These are phyloP conservation scores for Xiphophorus maculatus DNA, from an alignment of 2,113 vertebrate genomes.

Conservation along the genomic window DNA sequence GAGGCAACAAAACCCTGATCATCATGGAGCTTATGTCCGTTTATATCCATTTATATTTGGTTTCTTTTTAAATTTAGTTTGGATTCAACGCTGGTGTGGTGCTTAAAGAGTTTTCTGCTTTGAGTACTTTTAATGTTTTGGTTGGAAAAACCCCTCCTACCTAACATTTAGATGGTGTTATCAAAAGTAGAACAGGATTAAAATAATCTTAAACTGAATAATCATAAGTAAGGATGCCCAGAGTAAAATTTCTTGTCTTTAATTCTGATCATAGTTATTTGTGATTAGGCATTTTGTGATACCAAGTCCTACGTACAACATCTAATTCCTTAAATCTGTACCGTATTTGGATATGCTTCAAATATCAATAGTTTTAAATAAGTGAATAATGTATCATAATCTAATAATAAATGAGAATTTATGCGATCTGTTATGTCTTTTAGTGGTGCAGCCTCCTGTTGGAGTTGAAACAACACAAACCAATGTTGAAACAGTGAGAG, in stretches of 20 bases:
- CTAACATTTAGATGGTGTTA: no score
- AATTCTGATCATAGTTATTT: background rate
- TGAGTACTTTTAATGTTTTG: background rate
- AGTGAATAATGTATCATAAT: background rate
- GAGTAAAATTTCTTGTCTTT: background rate
- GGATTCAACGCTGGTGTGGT: background rate
- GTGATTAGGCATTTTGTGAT: background rate
- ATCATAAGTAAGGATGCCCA: background rate
- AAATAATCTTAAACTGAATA: no score
- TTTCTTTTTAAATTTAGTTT: background rate
- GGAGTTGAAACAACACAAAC: constrained; percentile 38
- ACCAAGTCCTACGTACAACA: background rate
- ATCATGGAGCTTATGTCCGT: no score
- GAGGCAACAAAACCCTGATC: no score
- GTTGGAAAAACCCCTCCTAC: background rate
- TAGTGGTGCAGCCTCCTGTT: constrained; percentile 76
- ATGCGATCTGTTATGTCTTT: constrained; percentile 1
- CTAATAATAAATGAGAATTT: background rate
- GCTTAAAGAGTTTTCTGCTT: no score
- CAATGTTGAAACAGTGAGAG: constrained; percentile 4
- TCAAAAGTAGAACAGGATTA: no score
- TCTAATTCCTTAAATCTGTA: background rate
- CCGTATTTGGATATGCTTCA: background rate
- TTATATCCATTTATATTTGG: background rate
- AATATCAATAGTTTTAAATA: background rate